phyloP scores from a whole-genome alignment of 2,888 invertebrate species.

The Nephrotoma appendiculata region DNA sequence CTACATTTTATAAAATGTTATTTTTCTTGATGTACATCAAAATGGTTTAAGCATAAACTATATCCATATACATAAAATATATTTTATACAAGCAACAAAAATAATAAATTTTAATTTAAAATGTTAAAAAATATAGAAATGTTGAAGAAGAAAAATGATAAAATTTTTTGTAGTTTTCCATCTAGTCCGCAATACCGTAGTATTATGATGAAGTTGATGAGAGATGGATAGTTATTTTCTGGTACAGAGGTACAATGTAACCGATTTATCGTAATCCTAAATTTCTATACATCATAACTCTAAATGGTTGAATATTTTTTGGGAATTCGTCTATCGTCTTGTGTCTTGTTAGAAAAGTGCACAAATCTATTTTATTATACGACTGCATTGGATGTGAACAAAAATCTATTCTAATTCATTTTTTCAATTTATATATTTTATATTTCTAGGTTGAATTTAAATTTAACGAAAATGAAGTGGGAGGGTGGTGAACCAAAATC shows the following conservation, averaged over 20 bases:
- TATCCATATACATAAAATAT: neutral
- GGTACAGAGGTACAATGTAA: neutral
- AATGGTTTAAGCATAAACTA: neutral
- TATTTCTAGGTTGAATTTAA: conserved; percentile 30
- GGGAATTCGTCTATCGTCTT: neutral
- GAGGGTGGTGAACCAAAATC: conserved; percentile 35
- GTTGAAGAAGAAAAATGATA: neutral
- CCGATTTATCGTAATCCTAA: neutral
- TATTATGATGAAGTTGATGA: neutral
- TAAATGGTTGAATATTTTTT: too few species aligned
- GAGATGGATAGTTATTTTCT: neutral
- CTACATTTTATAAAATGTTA: neutral
- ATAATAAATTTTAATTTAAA: neutral
- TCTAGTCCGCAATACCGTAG: neutral
- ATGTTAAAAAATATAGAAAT: neutral
- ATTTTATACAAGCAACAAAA: neutral
- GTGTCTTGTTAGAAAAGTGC: neutral
- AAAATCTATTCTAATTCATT: neutral
- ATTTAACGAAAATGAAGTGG: conserved; percentile 35
- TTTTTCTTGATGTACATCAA: neutral
- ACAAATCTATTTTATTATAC: neutral
- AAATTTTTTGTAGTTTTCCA: neutral
- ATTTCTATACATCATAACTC: too few species aligned
- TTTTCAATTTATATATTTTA: neutral
- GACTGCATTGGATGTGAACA: neutral